Conservation (phyloP, 2,797 vertebrate genomes). For the Dicrostonyx torquatus region DNA sequence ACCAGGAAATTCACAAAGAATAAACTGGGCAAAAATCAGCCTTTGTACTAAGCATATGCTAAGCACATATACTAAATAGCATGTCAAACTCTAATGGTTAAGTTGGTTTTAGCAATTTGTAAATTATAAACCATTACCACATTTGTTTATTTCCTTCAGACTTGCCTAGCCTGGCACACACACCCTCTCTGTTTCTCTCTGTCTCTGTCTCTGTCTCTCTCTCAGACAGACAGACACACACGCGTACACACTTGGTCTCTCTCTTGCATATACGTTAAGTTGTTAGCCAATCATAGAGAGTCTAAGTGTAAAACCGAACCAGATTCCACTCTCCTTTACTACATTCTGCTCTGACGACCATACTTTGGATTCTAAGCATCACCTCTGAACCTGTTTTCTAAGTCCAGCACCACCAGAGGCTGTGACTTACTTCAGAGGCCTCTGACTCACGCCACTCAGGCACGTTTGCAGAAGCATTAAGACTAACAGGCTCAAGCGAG, state of each 20-base stretch:
- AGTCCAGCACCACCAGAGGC: not conserved
- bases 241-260: not conserved
- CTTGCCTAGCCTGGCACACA: not conserved
- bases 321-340: not conserved
- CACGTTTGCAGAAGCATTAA: not conserved
- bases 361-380: not conserved
- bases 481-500: not conserved
- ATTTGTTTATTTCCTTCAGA: constrained; percentile 24
- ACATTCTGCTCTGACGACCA: not conserved
- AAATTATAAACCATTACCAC: constrained; percentile 7
- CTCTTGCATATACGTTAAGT: not conserved
- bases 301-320: not conserved
- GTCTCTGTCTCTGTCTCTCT: not conserved
- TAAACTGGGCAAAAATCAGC: not conserved
- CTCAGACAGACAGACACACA: not conserved
- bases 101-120: not conserved
- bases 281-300: not conserved
- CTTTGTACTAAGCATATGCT: not conserved
- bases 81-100: not conserved
- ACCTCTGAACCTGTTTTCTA: not conserved
- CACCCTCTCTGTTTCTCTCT: not conserved
- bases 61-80: constrained; percentile 12
- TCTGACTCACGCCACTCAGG: not conserved
- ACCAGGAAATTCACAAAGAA: not conserved
- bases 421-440: not conserved